These are phyloP conservation scores for Galerucella pusilla DNA, from an alignment of 2,888 invertebrate species.

Conservation along the genomic window DNA sequence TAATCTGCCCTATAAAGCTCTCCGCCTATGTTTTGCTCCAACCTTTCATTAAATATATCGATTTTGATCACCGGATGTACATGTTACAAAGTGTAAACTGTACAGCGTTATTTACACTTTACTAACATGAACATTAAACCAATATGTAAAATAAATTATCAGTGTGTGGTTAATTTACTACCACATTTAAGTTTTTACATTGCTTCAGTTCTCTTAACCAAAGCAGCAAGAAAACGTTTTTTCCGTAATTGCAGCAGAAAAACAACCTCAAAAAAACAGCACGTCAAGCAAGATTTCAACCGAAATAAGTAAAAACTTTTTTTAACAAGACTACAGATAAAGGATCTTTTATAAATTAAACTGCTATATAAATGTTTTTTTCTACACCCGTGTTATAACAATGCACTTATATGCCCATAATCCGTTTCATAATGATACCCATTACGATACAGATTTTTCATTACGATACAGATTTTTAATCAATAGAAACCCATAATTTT, in stretches of 20 bases:
- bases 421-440: too few species aligned
- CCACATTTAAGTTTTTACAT: conserved; percentile 20
- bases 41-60: conserved; percentile 40
- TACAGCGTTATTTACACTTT: conserved; percentile 56
- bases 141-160: conserved; percentile 52
- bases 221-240: not conserved
- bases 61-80: conserved; percentile 57
- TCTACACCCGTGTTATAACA: too few species aligned
- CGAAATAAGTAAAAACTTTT: conserved; percentile 13
- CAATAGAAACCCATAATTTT: too few species aligned
- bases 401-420: too few species aligned
- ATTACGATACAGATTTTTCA: too few species aligned
- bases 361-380: too few species aligned
- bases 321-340: not conserved
- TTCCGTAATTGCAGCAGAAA: not conserved
- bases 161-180: conserved; percentile 42
- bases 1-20: not conserved
- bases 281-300: conserved; percentile 21
- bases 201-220: not conserved
- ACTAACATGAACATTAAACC: conserved; percentile 55
- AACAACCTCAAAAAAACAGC: not conserved
- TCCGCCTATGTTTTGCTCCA: conserved; percentile 5
- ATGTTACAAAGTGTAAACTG: conserved; percentile 53
- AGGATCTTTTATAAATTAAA: not conserved
- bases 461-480: too few species aligned